Evolutionary conservation across 2,113 vertebrate genomes (phyloP).

Genomic region (Vombatus ursinus): DNA sequence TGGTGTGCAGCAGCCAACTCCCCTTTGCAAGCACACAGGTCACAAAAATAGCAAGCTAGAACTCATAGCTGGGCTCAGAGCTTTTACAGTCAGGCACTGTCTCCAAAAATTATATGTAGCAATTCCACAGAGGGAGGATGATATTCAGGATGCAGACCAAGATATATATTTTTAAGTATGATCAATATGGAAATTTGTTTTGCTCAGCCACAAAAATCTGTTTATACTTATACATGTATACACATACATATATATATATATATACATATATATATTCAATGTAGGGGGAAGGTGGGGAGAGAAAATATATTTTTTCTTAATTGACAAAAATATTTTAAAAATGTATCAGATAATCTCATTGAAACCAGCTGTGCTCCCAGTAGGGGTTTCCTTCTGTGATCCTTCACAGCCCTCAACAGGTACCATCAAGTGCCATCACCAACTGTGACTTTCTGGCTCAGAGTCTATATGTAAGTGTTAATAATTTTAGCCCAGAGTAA

Average conservation of each 20-base stretch:
- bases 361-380: background rate
- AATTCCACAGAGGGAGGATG: background rate
- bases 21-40: background rate
- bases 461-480: background rate
- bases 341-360: background rate
- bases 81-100: background rate
- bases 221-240: too few species aligned
- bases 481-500: background rate
- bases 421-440: background rate
- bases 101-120: background rate
- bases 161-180: background rate
- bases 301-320: background rate
- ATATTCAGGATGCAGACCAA: background rate
- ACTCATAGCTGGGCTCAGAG: background rate
- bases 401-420: background rate
- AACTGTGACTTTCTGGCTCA: background rate
- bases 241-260: too few species aligned
- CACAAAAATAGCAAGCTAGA: background rate
- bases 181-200: background rate
- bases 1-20: background rate
- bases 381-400: background rate
- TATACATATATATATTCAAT: too few species aligned
- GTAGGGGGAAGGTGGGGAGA: background rate
- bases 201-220: background rate
- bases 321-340: background rate